Evolutionary conservation across 2,888 invertebrate species (phyloP).

Genomic region (Crepidodera aurea): DNA sequence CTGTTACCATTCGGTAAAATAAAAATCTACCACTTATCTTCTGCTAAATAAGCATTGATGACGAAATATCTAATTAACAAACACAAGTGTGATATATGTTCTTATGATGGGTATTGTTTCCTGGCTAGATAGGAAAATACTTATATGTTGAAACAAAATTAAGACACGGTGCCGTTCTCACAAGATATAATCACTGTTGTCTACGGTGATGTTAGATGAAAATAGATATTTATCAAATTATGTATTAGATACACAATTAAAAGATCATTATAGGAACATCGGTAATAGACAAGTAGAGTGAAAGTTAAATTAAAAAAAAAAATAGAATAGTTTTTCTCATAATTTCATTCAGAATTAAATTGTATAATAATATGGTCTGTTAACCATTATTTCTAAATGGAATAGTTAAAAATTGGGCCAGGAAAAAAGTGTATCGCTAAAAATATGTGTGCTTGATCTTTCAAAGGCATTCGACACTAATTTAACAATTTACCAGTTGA

Average conservation of each 20-base stretch:
- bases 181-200: constrained; percentile 4
- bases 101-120: not conserved
- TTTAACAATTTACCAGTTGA: too few relatives aligned
- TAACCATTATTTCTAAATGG: too few relatives aligned
- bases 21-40: too few relatives aligned
- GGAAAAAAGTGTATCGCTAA: too few relatives aligned
- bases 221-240: constrained; percentile 22
- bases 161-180: not conserved
- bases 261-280: constrained; percentile 20
- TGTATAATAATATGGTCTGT: not conserved
- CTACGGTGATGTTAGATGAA: not conserved
- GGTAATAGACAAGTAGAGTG: constrained; percentile 4
- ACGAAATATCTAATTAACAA: not conserved
- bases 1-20: too few relatives aligned
- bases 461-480: too few relatives aligned
- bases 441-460: too few relatives aligned
- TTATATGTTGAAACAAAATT: constrained; percentile 6
- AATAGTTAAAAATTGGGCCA: too few relatives aligned
- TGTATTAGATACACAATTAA: constrained; percentile 19
- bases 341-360: constrained; percentile 1
- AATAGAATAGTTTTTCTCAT: constrained; percentile 9
- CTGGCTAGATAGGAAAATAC: not conserved
- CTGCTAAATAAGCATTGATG: too few relatives aligned
- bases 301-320: constrained; percentile 10
- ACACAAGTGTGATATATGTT: not conserved